phyloP scores from a whole-genome alignment of 2,888 invertebrate genomes.

The Pyrgus malvae region DNA sequence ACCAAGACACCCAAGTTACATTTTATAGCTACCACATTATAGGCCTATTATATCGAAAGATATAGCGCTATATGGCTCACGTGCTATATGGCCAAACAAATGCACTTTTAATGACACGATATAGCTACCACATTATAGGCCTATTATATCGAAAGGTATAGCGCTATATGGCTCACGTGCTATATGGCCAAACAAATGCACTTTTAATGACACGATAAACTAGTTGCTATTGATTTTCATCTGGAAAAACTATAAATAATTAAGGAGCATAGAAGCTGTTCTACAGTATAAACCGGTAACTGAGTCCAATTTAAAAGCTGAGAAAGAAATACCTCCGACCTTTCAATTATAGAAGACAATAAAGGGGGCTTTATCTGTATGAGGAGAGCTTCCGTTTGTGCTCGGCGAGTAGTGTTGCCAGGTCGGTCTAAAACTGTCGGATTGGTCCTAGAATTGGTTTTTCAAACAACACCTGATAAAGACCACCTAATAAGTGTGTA shows the following conservation, averaged over 20 bases:
- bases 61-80: too few relatives aligned
- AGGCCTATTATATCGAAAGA: too few relatives aligned
- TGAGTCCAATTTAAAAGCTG: slow-evolving; percentile 64
- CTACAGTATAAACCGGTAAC: slow-evolving; percentile 53
- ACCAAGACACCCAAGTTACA: too few relatives aligned
- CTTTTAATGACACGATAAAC: too few relatives aligned
- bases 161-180: too few relatives aligned
- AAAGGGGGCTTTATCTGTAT: slow-evolving; percentile 67
- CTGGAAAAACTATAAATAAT: slow-evolving; percentile 1
- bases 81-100: too few relatives aligned
- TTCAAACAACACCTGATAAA: neutral
- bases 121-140: too few relatives aligned
- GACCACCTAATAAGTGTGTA: neutral
- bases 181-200: too few relatives aligned
- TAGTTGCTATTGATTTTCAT: neutral
- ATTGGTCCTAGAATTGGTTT: slow-evolving; percentile 4
- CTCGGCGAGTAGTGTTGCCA: slow-evolving; percentile 31
- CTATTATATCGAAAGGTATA: too few relatives aligned
- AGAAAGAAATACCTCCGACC: slow-evolving; percentile 61
- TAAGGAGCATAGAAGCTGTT: slow-evolving; percentile 41
- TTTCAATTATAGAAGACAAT: slow-evolving; percentile 77
- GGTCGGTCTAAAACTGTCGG: slow-evolving; percentile 1
- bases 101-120: too few relatives aligned
- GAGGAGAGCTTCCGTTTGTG: slow-evolving; percentile 40
- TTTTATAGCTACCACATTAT: too few relatives aligned